These are phyloP conservation scores for Drosophila affinis DNA, from an alignment of 2,888 invertebrate genomes.

Conservation along the genomic window DNA sequence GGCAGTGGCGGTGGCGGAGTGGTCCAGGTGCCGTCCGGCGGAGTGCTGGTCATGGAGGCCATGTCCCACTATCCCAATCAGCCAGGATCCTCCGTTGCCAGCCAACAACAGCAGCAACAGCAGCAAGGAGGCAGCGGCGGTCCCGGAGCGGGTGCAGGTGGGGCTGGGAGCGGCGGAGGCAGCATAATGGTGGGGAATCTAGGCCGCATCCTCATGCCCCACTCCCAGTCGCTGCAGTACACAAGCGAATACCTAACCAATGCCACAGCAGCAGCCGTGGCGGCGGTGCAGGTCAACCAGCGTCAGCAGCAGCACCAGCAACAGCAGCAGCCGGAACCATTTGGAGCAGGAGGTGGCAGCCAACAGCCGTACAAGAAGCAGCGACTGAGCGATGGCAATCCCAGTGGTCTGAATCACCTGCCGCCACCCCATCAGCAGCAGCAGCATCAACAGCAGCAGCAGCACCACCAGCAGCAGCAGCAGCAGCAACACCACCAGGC, in stretches of 20 bases:
- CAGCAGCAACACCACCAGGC: constrained; percentile 69
- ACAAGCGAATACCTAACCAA: constrained; percentile 83
- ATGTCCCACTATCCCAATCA: constrained; percentile 65
- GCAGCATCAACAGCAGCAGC: constrained; percentile 66
- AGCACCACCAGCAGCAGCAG: constrained; percentile 60
- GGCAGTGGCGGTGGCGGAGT: constrained; percentile 49
- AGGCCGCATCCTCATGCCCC: constrained; percentile 73
- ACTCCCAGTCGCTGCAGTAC: constrained; percentile 81
- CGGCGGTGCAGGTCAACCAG: constrained; percentile 67
- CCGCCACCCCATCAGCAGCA: constrained; percentile 82
- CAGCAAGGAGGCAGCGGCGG: constrained; percentile 81
- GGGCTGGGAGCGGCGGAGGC: constrained; percentile 52
- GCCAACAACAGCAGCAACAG: constrained; percentile 50
- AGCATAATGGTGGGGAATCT: constrained; percentile 73
- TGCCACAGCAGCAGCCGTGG: constrained; percentile 65
- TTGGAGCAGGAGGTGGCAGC: constrained; percentile 77
- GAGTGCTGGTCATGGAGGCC: constrained; percentile 70
- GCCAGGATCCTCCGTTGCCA: constrained; percentile 50
- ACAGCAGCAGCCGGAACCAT: constrained; percentile 82
- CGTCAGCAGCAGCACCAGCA: constrained; percentile 82
- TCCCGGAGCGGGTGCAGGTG: constrained; percentile 41
- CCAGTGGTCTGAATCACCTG: constrained; percentile 81
- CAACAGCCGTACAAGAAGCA: constrained; percentile 82
- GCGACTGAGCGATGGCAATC: constrained; percentile 77
- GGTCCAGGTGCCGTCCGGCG: constrained; percentile 69